phyloP scores from a whole-genome alignment of 2,888 invertebrate species.

The Prosopocoilus inquinatus region DNA sequence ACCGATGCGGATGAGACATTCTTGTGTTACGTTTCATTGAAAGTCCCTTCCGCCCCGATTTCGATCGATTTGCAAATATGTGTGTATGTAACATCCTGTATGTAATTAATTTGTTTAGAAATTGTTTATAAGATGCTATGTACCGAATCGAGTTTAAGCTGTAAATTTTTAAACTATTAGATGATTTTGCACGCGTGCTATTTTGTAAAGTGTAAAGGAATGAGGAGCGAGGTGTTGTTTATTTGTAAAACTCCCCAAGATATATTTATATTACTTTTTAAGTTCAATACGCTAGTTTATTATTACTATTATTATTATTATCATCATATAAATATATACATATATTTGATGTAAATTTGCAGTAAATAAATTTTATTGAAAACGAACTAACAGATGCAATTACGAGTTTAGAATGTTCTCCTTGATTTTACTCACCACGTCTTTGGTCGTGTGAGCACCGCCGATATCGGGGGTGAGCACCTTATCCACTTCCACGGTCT shows the following conservation, averaged over 20 bases:
- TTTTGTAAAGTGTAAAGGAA: background rate
- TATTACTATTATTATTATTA: constrained; percentile 6
- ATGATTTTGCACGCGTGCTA: background rate
- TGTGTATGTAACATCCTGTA: no score
- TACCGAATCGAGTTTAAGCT: no score
- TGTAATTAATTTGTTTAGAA: no score
- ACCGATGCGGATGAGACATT: no score
- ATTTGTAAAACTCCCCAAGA: background rate
- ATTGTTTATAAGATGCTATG: no score
- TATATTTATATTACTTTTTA: constrained; percentile 1
- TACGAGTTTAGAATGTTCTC: constrained; percentile 13
- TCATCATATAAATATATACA: constrained; percentile 17
- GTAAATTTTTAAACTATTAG: no score
- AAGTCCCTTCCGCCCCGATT: no score
- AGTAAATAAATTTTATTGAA: constrained; percentile 26
- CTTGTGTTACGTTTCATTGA: no score
- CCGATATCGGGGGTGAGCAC: constrained; percentile 34
- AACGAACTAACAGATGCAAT: constrained; percentile 59
- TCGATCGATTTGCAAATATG: no score
- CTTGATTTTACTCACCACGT: constrained; percentile 28
- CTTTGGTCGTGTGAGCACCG: constrained; percentile 28
- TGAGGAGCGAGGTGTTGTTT: background rate
- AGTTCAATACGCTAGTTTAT: background rate
- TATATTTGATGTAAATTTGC: constrained; percentile 31
- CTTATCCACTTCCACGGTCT: constrained; percentile 28